These are phyloP conservation scores for Stomatorhinus walkeri DNA, from an alignment of 2,797 vertebrate genomes.

Conservation along the genomic window DNA sequence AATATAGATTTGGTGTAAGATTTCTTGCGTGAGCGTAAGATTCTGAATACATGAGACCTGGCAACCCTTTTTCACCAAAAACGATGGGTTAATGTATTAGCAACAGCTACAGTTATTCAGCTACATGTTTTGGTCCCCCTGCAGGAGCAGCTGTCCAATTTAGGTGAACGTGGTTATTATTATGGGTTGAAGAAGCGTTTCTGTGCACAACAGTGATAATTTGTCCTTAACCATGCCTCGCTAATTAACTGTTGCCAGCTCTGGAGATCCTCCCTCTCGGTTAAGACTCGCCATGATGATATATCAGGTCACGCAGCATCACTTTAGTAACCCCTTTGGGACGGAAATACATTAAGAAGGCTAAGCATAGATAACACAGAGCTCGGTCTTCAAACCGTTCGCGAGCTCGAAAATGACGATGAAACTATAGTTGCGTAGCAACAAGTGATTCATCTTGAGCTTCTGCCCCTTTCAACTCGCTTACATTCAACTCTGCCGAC, in stretches of 20 bases:
- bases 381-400: background rate
- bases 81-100: background rate
- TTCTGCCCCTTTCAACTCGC: background rate
- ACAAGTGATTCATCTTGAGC: background rate
- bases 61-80: background rate
- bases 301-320: background rate
- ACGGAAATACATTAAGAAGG: background rate
- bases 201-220: background rate
- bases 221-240: background rate
- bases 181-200: background rate
- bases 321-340: background rate
- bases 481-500: background rate
- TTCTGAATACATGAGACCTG: background rate
- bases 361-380: background rate
- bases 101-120: background rate
- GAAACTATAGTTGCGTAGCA: background rate
- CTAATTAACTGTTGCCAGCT: background rate
- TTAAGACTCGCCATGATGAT: background rate
- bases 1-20: background rate
- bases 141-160: background rate
- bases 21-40: background rate
- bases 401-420: background rate
- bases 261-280: background rate
- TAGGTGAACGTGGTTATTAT: background rate
- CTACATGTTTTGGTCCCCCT: background rate